phyloP scores from a whole-genome alignment of 2,888 invertebrate genomes.

The Formica aserva region DNA sequence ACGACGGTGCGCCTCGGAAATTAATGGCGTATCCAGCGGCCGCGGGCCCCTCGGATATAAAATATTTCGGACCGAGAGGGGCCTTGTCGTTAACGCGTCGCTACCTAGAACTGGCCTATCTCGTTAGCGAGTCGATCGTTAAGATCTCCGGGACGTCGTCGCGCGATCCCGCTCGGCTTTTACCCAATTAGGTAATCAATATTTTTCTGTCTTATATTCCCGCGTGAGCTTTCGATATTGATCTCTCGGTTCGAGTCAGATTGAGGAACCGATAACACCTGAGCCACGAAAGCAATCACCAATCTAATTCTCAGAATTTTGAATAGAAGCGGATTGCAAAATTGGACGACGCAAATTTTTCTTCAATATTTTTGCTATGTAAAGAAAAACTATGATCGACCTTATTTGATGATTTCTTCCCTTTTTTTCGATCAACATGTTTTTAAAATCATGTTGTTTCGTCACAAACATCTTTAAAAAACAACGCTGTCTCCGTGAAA shows the following conservation, averaged over 20 bases:
- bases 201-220: slow-evolving; percentile 53
- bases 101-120: slow-evolving; percentile 78
- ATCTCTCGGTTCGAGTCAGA: slow-evolving; percentile 61
- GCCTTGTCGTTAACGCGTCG: slow-evolving; percentile 73
- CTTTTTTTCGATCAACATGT: background rate
- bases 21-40: slow-evolving; percentile 72
- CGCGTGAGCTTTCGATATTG: slow-evolving; percentile 60
- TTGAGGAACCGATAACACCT: slow-evolving; percentile 4
- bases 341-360: background rate
- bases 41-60: slow-evolving; percentile 68
- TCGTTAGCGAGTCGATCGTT: slow-evolving; percentile 77
- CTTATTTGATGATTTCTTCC: background rate
- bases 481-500: background rate
- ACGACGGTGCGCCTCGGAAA: slow-evolving; percentile 72
- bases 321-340: background rate
- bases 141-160: slow-evolving; percentile 74
- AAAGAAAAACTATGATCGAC: background rate
- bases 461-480: background rate
- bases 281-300: background rate
- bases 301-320: slow-evolving; percentile 2
- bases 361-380: background rate
- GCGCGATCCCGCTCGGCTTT: slow-evolving; percentile 74
- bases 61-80: slow-evolving; percentile 74
- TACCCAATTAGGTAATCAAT: slow-evolving; percentile 76
- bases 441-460: background rate